Base-by-base conservation (phyloP, 2,797 vertebrate species). In the Lagorchestes hirsutus region DNA sequence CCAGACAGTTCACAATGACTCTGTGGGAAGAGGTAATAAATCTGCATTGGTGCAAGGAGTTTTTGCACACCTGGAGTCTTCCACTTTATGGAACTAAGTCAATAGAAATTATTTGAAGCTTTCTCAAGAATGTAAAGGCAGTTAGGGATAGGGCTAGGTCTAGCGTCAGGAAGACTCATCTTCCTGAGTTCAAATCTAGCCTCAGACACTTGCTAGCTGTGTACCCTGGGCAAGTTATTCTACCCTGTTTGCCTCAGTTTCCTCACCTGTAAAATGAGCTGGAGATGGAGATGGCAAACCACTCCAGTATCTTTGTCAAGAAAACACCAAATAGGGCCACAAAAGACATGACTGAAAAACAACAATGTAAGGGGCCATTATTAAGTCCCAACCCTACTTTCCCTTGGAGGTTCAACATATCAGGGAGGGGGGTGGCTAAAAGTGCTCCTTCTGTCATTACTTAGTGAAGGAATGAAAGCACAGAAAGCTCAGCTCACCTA, bases 1-100 rank as follows among this genome's bases (percentile, higher is more conserved):
- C 62, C 34, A 67, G 34, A 18, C 34, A n/a, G 14, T 67, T 67
- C 62, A n/a, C 34, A 67, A 67, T 18, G 34, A 67, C 16, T 18
- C 34, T 67, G 34, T 5, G 12, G 18, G 62, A n/a, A 67, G 14
- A n/a, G 34, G 34, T 16, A 67, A n/a, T 34, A n/a, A n/a, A n/a
- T 67, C 34, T 67, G 34, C 34, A 16, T 67, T 16, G 34, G 34
- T 67, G 13, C 12, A 96, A 95, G 90, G 59, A 93, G 54, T 95
- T 95, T 59, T 56, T 34, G 10, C 92, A 62, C 87, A 34, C 54
- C 57, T 57, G n/a, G 16, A 90, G 50, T 27, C n/a, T 96, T 29
- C 27, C 31, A 46, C 27, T 46, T 46, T 93, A 46, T 93, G n/a
- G 34, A 67, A 67, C 16, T n/a, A 67, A 67, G 14, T 3, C 34